These are phyloP conservation scores for Camponotus fellah DNA, from an alignment of 2,888 invertebrate genomes.

Conservation along the genomic window DNA sequence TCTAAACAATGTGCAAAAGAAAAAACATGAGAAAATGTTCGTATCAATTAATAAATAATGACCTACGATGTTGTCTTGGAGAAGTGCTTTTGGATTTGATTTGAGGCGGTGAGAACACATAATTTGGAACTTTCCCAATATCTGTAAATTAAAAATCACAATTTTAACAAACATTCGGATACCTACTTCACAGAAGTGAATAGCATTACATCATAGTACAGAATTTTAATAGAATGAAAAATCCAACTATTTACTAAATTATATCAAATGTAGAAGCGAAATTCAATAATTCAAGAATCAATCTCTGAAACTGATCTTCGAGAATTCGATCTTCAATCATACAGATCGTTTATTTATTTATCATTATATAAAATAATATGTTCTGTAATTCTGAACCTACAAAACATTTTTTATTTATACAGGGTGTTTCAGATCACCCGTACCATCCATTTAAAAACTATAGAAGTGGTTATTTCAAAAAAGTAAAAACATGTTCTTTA, in stretches of 20 bases:
- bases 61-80: conserved; percentile 77
- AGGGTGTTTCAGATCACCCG: neutral
- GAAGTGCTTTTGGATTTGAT: conserved; percentile 72
- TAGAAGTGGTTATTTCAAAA: too few relatives aligned
- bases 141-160: conserved; percentile 67
- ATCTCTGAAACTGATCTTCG: too few relatives aligned
- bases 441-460: too few relatives aligned
- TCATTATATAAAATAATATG: neutral
- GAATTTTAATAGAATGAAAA: neutral
- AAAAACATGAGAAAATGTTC: neutral
- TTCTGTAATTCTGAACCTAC: neutral
- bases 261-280: neutral
- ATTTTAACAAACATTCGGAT: conserved; percentile 1
- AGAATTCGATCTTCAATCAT: too few relatives aligned
- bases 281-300: neutral
- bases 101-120: conserved; percentile 80
- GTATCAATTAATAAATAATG: conserved; percentile 63
- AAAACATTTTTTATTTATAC: neutral
- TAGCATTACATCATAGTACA: neutral
- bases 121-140: conserved; percentile 73
- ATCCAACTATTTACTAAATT: neutral
- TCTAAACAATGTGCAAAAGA: neutral
- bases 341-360: neutral
- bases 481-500: too few relatives aligned
- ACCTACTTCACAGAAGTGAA: conserved; percentile 22